Evolutionary conservation across 2,113 vertebrate species (phyloP), one percentile per base, ranked within the genome.

Genomic region (Phycodurus eques): DNA sequence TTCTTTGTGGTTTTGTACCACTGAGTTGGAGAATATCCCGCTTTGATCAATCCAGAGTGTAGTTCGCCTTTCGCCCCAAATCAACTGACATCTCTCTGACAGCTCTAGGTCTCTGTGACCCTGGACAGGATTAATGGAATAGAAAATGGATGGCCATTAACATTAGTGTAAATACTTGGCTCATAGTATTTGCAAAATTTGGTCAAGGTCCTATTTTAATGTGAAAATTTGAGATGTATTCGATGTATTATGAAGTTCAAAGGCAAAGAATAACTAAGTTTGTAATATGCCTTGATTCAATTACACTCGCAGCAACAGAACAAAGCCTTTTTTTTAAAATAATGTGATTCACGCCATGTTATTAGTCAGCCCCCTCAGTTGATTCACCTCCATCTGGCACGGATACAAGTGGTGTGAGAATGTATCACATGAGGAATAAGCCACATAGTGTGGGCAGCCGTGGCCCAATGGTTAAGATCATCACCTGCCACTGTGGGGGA

Each of bases 341-440:
- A 70, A 13, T 65, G 57, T 91, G 90, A 91, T 80, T 92, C 89
- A 90, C 51, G 31, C 53, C n/a, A 46, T 67, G 51, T 74, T 82
- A 75, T 89, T 90, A 91, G 84, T 86, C 84, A 84, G 49, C 68
- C 80, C 53, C 66, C 80, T 76, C 46, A 56, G 83, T 88, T 87
- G 86, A 91, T 88, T 92, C 89, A 85, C 71, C 61, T 59, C 66
- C 77, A 88, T 88, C 79, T 87, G 88, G 84, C 80, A 75, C 31
- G 82, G 78, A 76, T 81, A 80, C 35, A 43, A 71, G 79, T 57
- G 67, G 49, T 56, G 72, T 42, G 63, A 75, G 77, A 79, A 67
- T 76, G 76, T 72, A 39, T 78, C 84, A 82, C 76, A 80, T 82
- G 82, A 83, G 71, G 79, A 83, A 76, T 66, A 74, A 72, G 56